These are phyloP conservation scores for Carcharodon carcharias DNA, from an alignment of 2,797 vertebrate species.

Conservation along the genomic window DNA sequence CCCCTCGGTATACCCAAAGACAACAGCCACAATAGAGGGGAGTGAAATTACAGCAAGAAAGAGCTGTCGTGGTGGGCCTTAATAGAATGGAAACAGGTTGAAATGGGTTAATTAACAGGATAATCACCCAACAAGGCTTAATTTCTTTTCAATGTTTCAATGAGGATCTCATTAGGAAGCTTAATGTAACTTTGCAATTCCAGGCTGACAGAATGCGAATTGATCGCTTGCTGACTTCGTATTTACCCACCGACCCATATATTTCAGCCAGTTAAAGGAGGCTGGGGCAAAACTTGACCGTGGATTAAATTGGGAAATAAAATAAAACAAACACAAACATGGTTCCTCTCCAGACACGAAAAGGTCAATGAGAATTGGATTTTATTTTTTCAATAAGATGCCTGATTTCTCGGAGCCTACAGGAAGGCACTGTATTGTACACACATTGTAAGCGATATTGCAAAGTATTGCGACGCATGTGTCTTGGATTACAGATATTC, in stretches of 20 bases:
- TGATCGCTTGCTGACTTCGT: conserved; percentile 49
- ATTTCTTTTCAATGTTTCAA: conserved; percentile 68
- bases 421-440: background rate
- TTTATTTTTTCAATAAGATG: background rate
- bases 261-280: background rate
- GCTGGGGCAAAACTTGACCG: background rate
- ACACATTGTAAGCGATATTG: background rate
- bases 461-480: background rate
- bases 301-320: background rate
- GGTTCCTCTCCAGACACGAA: background rate
- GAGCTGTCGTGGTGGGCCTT: conserved; percentile 58
- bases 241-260: background rate
- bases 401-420: background rate
- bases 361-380: background rate
- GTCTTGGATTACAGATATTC: background rate
- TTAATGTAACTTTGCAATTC: conserved; percentile 65
- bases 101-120: conserved; percentile 81
- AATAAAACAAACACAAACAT: background rate
- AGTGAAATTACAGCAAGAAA: conserved; percentile 46
- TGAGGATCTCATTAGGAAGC: conserved; percentile 85
- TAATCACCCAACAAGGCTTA: conserved; percentile 72
- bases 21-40: conserved; percentile 53
- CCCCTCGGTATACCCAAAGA: background rate
- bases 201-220: conserved; percentile 54
- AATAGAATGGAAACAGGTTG: conserved; percentile 50